Percentiles rank a stretch among this genome's conserved stretches.
These are phyloP conservation scores for Orthosia cruda DNA, from an alignment of 2,888 invertebrate genomes.

Conservation along the genomic window DNA sequence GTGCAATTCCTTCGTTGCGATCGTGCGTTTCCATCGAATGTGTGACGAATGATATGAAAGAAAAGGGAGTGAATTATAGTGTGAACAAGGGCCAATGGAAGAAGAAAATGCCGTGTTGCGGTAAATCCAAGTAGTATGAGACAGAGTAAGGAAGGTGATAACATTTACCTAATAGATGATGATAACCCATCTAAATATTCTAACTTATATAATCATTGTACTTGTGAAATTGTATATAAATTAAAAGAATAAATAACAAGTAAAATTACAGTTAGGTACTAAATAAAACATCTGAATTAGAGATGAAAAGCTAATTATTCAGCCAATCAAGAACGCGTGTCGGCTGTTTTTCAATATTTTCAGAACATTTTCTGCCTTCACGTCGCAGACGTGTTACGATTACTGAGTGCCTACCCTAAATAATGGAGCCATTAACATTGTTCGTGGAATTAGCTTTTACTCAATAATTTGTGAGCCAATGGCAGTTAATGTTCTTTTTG, in stretches of 20 bases:
- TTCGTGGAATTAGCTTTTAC: slow-evolving; percentile 45
- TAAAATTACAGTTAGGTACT: neutral
- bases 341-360: slow-evolving; percentile 6
- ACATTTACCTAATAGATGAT: accelerated
- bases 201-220: neutral
- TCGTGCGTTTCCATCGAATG: too few relatives aligned
- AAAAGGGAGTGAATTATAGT: neutral
- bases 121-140: neutral
- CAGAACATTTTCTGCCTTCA: slow-evolving; percentile 8
- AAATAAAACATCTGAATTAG: slow-evolving; percentile 3
- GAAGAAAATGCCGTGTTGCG: neutral
- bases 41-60: neutral
- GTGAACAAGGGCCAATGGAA: neutral
- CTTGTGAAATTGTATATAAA: neutral
- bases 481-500: slow-evolving; percentile 10
- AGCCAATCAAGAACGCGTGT: slow-evolving; percentile 1
- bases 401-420: slow-evolving; percentile 34
- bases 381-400: slow-evolving; percentile 37
- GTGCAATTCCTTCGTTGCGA: too few relatives aligned
- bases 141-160: neutral
- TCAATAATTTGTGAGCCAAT: slow-evolving; percentile 25
- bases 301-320: neutral
- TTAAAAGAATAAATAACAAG: neutral
- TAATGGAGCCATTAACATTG: slow-evolving; percentile 37
- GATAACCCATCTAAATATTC: neutral